Base-by-base conservation (phyloP, 92 coral and sea anemone species). In the Bergia puertoricense region DNA sequence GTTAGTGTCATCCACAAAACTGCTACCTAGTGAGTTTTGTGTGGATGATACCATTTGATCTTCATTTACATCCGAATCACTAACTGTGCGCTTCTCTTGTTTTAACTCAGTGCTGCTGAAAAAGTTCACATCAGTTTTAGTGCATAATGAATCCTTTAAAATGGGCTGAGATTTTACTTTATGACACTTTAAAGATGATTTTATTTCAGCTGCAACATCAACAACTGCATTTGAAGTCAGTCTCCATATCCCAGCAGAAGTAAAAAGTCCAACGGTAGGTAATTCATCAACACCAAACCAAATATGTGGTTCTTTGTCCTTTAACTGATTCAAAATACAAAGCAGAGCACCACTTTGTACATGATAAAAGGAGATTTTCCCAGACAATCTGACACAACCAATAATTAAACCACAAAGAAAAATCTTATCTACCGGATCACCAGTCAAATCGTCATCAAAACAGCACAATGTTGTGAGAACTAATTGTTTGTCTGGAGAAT, bases 161-260 rank as follows among this genome's bases (percentile, higher is more conserved):
- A 38, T 8, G 50, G 42, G 81, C 18, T 59, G 41, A 72, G 57
- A 44, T 71, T 48, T 50, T 6, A 40, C 40, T 42, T 85, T 74
- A 18, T 38, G 40, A 46, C 46, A 76, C 6, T 81, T 76, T 36
- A 54, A 38, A 4, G 92, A 87, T 37, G 88, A 46, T 69, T 86
- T 86, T 68, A 94, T 90, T 41, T 72, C 81, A 74, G 88, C 92
- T 13, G 98, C 95, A 79, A 91, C 77, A 76, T 94, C 98, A 51
- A 88, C 88, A 39, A 94, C 85, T 37, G 96, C 75, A 20, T 81
- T 91, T 0, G 97, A 92, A 51, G 89, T 82, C 78, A 97, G 87
- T 79, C 94, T 95, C 97, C 98, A 97, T 41, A 97, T 86, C 38
- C 97, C 94, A 43, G 74, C 88, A 44, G 89, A 43, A 10, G 94